Percentiles rank a stretch among this genome's conserved stretches.
Conservation (phyloP, 2,888 invertebrate species). For the Thera obeliscata region DNA sequence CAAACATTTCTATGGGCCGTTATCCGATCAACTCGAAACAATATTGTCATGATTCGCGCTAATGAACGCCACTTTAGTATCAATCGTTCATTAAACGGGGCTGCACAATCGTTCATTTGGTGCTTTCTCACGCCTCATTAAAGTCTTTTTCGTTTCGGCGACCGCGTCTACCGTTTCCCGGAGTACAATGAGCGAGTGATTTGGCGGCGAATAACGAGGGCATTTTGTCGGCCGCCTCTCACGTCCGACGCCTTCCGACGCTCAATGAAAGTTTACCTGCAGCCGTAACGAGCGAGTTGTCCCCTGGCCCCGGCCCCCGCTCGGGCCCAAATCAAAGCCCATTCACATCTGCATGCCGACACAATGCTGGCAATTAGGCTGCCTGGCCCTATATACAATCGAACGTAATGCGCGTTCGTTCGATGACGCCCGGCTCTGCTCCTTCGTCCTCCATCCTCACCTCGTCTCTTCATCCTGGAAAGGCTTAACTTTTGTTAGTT, state of each 20-base stretch:
- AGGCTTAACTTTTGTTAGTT: slow-evolving; percentile 5
- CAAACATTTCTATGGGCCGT: slow-evolving; percentile 42
- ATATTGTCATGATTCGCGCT: slow-evolving; percentile 57
- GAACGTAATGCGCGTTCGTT: slow-evolving; percentile 80
- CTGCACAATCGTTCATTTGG: slow-evolving; percentile 81
- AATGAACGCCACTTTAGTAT: slow-evolving; percentile 73
- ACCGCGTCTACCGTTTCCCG: slow-evolving; percentile 84
- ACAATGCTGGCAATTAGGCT: slow-evolving; percentile 85
- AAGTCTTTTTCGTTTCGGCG: slow-evolving; percentile 82
- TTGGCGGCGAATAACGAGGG: slow-evolving; percentile 85
- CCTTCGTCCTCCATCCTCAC: slow-evolving; percentile 32
- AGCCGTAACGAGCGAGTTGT: slow-evolving; percentile 85
- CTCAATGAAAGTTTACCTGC: slow-evolving; percentile 85
- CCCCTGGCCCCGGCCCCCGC: slow-evolving; percentile 78
- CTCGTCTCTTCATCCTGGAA: slow-evolving; percentile 37
- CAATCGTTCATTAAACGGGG: slow-evolving; percentile 77
- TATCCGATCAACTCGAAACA: slow-evolving; percentile 43
- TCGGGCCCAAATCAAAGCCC: slow-evolving; percentile 84
- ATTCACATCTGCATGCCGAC: slow-evolving; percentile 85
- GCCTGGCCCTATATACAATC: slow-evolving; percentile 81
- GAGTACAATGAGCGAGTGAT: slow-evolving; percentile 84
- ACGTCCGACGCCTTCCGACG: slow-evolving; percentile 85
- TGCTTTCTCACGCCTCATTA: slow-evolving; percentile 84
- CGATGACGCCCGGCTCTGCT: slow-evolving; percentile 60
- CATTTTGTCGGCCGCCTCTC: slow-evolving; percentile 84